Evolutionary conservation across 2,888 invertebrate genomes (phyloP).

Genomic region (Drosophila mimetica): DNA sequence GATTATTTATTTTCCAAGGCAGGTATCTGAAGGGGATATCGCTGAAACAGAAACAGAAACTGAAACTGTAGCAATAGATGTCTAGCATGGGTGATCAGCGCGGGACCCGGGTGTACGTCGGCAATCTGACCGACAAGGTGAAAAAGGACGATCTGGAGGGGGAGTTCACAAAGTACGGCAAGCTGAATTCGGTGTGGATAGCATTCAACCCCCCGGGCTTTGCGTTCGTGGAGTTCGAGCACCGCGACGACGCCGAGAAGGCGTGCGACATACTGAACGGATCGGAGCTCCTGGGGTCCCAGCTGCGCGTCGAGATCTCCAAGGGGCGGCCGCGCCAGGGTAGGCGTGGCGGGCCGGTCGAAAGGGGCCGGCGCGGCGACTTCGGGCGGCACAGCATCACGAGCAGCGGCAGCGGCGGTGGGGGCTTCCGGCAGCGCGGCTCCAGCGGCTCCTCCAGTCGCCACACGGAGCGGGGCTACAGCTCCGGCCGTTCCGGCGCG

Average conservation of each 20-base stretch:
- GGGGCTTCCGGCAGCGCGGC: conserved; percentile 85
- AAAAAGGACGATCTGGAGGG: conserved; percentile 96
- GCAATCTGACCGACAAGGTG: conserved; percentile 93
- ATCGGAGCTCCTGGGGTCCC: conserved; percentile 93
- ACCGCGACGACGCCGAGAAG: conserved; percentile 94
- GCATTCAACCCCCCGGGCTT: conserved; percentile 97
- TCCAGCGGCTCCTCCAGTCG: conserved; percentile 81
- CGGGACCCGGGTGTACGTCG: conserved; percentile 94
- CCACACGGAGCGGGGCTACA: conserved; percentile 75
- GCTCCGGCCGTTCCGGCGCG: conserved; percentile 81
- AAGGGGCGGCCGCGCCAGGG: conserved; percentile 91
- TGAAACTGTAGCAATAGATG: conserved; percentile 22
- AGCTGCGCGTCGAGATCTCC: conserved; percentile 94
- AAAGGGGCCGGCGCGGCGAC: conserved; percentile 85
- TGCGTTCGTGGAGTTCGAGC: conserved; percentile 96
- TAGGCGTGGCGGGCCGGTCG: conserved; percentile 85
- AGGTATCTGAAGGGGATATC: conserved; percentile 50
- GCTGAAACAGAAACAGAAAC: conserved; percentile 3
- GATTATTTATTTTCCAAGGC: conserved; percentile 63
- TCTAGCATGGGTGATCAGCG: conserved; percentile 83
- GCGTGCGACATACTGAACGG: conserved; percentile 94
- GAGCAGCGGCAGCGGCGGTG: conserved; percentile 82
- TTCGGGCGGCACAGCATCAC: conserved; percentile 85
- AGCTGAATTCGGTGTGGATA: conserved; percentile 95
- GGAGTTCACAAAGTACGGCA: conserved; percentile 96